Evolutionary conservation across 2,888 invertebrate species (phyloP), one percentile per base, ranked within the genome.

Genomic region (Zhuqinia jingwanae): DNA sequence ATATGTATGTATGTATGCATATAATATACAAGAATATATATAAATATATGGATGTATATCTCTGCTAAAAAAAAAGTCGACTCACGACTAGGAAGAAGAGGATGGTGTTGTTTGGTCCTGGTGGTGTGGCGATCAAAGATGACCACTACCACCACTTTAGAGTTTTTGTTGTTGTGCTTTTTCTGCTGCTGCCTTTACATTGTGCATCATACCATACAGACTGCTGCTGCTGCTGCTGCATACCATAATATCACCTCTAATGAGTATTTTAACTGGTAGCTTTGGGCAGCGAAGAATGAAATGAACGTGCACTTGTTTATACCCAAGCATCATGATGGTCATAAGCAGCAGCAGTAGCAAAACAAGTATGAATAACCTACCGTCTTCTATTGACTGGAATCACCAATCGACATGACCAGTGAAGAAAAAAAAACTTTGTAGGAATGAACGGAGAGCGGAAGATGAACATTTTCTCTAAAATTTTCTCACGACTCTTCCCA

Each of bases 401-500:
- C 83, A 77, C 47, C 77, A 68, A 77, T 77, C 83, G 77, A 63
- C 83, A 83, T 30, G 30, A 75, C 60, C 60, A n/a, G n/a, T n/a
- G 36, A 83, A 84, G n/a, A n/a, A n/a, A n/a, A n/a, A 82, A 50
- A 30, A 25, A 80, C 50, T 8, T 36, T 56, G 45, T 75, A 27
- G 65, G 75, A 73, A 73, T 25, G 70, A 65, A 86, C 80, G 80
- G 80, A 81, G 70, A 65, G 80, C 80, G 80, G 80, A 81, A 86
- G 86, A 86, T 86, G 81, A 70, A 76, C 82, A 87, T 87, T 87
- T 87, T 65, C 68, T 70, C 75, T 70, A 27, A 83, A 50, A 45
- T 82, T 82, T 87, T 87, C 87, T 87, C 87, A 87, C 87, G 87
- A 63, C 82, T 82, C 77, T 87, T 81, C 76, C 63, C 86, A 79